Conservation (phyloP, 2,113 vertebrate genomes). For the Petrocephalus zakoni region DNA sequence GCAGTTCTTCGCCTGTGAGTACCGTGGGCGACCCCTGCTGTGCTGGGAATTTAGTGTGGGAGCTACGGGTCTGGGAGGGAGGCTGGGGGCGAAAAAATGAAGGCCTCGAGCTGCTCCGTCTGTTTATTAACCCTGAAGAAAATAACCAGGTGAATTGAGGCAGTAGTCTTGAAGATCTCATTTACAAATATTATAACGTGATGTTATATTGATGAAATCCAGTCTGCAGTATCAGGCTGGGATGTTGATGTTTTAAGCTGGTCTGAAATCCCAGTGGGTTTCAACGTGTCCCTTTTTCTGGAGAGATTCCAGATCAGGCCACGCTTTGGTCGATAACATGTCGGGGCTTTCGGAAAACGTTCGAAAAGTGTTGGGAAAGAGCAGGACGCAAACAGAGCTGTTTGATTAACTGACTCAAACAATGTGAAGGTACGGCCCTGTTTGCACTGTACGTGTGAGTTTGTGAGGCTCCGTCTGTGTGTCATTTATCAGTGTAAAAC, state of each 20-base stretch:
- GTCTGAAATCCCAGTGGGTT: neutral
- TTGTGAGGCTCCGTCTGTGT: neutral
- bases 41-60: too few species aligned
- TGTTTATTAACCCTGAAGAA: neutral
- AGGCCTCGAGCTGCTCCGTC: neutral
- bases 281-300: neutral
- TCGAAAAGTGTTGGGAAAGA: neutral
- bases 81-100: neutral
- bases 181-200: neutral
- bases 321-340: neutral
- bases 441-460: neutral
- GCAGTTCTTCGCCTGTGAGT: constrained; percentile 98
- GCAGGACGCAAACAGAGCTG: neutral
- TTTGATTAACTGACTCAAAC: neutral
- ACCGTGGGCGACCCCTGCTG: neutral
- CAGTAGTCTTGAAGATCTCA: neutral
- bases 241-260: neutral
- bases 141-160: neutral
- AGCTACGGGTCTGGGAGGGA: too few species aligned
- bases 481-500: neutral
- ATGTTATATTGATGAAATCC: neutral
- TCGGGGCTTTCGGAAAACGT: neutral
- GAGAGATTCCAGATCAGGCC: neutral
- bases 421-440: neutral
- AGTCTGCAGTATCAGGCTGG: neutral